Conservation (phyloP, 2,113 vertebrate species). For the Cranoglanis bouderius region DNA sequence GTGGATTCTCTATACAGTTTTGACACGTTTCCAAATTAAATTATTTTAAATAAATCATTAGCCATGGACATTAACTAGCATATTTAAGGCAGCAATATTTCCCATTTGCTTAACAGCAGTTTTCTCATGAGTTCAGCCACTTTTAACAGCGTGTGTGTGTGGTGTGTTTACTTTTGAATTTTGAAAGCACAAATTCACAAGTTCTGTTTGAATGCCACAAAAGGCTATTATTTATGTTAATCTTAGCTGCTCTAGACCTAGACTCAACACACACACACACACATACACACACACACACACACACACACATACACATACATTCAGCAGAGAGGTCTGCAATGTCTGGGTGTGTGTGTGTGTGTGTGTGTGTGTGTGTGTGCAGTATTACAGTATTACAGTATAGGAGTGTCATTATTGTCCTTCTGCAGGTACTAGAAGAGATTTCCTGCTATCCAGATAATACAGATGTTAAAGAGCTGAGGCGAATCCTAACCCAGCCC, state of each 20-base stretch:
- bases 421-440: conserved; percentile 92
- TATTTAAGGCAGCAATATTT: background rate
- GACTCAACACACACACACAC: conserved; percentile 26
- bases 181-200: background rate
- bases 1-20: background rate
- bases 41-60: background rate
- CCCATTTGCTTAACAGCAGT: background rate
- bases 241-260: background rate
- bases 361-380: conserved; percentile 28
- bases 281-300: conserved; percentile 56
- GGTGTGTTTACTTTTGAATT: background rate
- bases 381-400: background rate
- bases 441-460: conserved; percentile 98
- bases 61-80: background rate
- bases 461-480: conserved; percentile 93
- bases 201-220: background rate
- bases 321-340: conserved; percentile 64
- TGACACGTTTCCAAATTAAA: background rate
- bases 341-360: conserved; percentile 15
- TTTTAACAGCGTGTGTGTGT: background rate
- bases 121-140: background rate
- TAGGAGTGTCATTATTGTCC: background rate
- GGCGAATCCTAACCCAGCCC: conserved; percentile 95
- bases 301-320: conserved; percentile 51
- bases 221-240: background rate